Evolutionary conservation across 1,140 invertebrate species (phyloP).

Genomic region (Uloborus diversus): DNA sequence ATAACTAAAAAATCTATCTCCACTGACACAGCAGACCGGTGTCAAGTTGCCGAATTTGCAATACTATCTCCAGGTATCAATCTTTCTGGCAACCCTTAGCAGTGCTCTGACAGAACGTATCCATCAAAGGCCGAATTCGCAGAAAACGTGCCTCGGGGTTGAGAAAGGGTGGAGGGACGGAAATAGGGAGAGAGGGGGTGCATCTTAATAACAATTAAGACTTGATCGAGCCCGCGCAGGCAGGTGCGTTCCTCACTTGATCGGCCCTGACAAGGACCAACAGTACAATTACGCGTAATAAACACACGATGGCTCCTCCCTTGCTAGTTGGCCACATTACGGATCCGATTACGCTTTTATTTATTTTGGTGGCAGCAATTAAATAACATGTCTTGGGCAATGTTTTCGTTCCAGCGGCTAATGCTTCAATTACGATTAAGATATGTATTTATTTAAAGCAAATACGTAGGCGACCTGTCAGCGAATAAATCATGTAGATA

Average conservation of each 20-base stretch:
- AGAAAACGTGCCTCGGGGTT: constrained; percentile 23
- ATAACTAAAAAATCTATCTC: no score
- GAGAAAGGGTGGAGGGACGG: no score
- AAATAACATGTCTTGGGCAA: not conserved
- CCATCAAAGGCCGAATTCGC: constrained; percentile 38
- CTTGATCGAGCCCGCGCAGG: constrained; percentile 28
- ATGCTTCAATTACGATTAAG: no score
- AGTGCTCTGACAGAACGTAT: constrained; percentile 39
- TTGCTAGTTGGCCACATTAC: not conserved
- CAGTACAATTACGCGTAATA: constrained; percentile 52
- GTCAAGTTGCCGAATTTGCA: constrained; percentile 37
- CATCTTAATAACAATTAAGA: constrained; percentile 54
- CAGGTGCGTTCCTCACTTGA: constrained; percentile 28
- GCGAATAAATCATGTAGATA: not conserved
- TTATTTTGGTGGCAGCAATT: constrained; percentile 35
- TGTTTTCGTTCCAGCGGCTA: not conserved
- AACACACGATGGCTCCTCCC: constrained; percentile 21
- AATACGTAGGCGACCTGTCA: not conserved
- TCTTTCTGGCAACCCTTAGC: constrained; percentile 32
- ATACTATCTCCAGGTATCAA: constrained; percentile 37
- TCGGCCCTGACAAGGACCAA: constrained; percentile 36
- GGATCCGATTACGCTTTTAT: constrained; percentile 36
- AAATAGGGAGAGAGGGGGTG: not conserved
- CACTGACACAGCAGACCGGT: not conserved
- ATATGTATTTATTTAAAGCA: no score